Evolutionary conservation across 2,797 vertebrate species (phyloP), one percentile per base, ranked within the genome.

Genomic region (Neoniphon sammara): DNA sequence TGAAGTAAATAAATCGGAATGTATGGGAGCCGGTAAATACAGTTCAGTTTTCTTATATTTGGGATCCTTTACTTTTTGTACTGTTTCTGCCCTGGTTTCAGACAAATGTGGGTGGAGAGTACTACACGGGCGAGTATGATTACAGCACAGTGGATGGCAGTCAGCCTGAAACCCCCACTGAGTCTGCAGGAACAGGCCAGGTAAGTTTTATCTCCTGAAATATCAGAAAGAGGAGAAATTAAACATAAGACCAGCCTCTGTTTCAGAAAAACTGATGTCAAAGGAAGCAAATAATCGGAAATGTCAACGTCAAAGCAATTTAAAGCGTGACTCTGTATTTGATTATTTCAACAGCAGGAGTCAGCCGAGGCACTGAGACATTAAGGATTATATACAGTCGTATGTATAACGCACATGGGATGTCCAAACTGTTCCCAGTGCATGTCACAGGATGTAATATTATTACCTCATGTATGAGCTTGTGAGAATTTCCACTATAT

Each of bases 81-180:
- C 36, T 66, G 14, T 66, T 70, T 3, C 39, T 73, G 7, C 14
- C 78, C 53, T 71, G n/a, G 20, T 77, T 85, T 72, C 62, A 93
- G 87, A 95, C 94, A 12, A 62, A 90, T 59, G 90, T 92, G 58
- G 96, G 95, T 81, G 93, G 87, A 75, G 94, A 96, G 15, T 96
- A 96, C 80, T 96, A 89, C 88, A 83, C 91, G n/a, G 83, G 82
- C 69, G 94, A 94, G 89, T 93, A 92, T 75, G 91, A 96, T 85
- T 98, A 98, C 78, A 94, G 88, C 75, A 90, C 90, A 5, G 82
- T 94, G 83, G 93, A 95, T 5, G 92, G 93, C 77, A 94, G 89
- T 55, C 95, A 95, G 83, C 96, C 97, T 30, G 93, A 95, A 71
- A 85, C 91, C 75, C 95, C 96, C 20, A 91, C 90, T 8, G 91